Base-by-base conservation (phyloP, 1,140 invertebrate species). In the Drosophila lacteicornis region DNA sequence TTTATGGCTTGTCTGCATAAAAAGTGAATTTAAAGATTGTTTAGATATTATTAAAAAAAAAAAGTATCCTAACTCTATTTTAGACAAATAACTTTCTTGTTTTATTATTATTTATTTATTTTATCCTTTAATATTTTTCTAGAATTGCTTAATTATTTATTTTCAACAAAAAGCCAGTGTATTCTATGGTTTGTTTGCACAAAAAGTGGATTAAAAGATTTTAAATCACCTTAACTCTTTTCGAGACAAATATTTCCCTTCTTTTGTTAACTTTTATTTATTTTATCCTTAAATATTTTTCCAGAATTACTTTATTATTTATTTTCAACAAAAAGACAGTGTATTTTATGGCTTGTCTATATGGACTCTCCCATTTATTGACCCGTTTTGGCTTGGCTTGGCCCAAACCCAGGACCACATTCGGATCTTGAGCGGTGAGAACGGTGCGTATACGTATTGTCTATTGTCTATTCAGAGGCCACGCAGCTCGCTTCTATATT, bases 381-480 rank as follows among this genome's bases (percentile, higher is more conserved):
- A 61, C 55, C 59, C 75, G 69, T 71, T 83, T 88, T 82, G 82
- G 80, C 43, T 13, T 19, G 15, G 22, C 22, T 25, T 25, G 17
- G 46, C 59, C 27, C 57, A n/a, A 30, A 12, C 19, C 46, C 57
- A 25, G 33, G 36, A n/a, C 60, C 25, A 42, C 27, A 33, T 55
- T 45, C 38, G 61, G 13, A 53, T 33, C 59, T 40, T 22, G 56
- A 22, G 62, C 27, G 27, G 33, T 75, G 84, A 69, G 80, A 75
- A 87, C 82, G 80, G 80, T 87, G 84, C 84, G 84, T 87, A 73
- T 75, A 67, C 70, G 63, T 80, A 75, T 80, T 84, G 84, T 84
- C 80, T 88, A 84, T 87, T 88, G 84, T 88, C 80, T 79, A 68
- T 58, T 27, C 51, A 33, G 50, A 75, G 74, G 63, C 65, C 75